These are phyloP conservation scores for Callithrix jacchus DNA, from an alignment of 2,113 vertebrate genomes.

Conservation along the genomic window DNA sequence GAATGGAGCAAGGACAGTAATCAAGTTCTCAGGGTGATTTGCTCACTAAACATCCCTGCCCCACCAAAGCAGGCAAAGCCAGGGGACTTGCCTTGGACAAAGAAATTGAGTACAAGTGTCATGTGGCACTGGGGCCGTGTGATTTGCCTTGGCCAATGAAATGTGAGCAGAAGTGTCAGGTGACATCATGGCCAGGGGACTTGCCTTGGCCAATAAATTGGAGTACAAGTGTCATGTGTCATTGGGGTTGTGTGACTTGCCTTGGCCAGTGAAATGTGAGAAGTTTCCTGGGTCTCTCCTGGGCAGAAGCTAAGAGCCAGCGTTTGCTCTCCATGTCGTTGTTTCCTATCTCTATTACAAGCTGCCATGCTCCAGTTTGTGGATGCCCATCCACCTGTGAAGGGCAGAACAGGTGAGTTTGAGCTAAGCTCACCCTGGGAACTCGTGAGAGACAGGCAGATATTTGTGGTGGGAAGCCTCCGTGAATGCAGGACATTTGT, in stretches of 20 bases:
- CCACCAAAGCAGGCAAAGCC: neutral
- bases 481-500: neutral
- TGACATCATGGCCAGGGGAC: no score
- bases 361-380: neutral
- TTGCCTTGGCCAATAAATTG: neutral
- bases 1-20: neutral
- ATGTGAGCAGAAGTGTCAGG: no score
- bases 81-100: neutral
- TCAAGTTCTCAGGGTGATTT: neutral
- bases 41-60: neutral
- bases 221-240: neutral
- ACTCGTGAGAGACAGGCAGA: neutral
- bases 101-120: neutral
- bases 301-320: neutral
- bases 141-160: neutral
- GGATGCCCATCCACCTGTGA: no score
- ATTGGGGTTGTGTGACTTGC: neutral
- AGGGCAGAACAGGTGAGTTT: neutral
- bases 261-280: neutral
- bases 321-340: accelerated
- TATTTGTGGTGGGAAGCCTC: neutral
- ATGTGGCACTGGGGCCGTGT: neutral
- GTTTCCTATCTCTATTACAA: neutral
- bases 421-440: neutral
- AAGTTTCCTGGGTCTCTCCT: neutral